A percentile compares a stretch with the other conserved stretches of the same genome.
phyloP scores from a whole-genome alignment of 2,888 invertebrate genomes.

The Heliothis peltigera region DNA sequence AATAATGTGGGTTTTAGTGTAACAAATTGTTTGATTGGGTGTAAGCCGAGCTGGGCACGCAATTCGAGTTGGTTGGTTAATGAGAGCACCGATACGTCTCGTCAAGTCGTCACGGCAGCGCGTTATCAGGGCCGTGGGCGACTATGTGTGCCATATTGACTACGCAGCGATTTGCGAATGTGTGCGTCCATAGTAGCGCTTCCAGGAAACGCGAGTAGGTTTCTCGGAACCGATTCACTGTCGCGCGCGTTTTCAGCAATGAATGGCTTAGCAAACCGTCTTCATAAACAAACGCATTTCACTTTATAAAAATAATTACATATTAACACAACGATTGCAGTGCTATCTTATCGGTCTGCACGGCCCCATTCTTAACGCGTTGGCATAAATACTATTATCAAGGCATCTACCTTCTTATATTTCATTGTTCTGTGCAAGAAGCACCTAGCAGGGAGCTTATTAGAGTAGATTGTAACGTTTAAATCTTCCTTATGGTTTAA shows the following conservation, averaged over 20 bases:
- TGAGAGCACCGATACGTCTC: slow-evolving; percentile 86
- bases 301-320: slow-evolving; percentile 36
- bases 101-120: slow-evolving; percentile 78
- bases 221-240: slow-evolving; percentile 86
- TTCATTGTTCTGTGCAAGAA: background rate
- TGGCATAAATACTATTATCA: slow-evolving; percentile 37
- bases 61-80: slow-evolving; percentile 80
- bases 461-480: too few relatives aligned
- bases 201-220: slow-evolving; percentile 88
- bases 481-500: too few relatives aligned
- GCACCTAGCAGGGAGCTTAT: background rate
- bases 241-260: slow-evolving; percentile 86
- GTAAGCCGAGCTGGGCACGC: slow-evolving; percentile 84
- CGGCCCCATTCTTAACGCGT: slow-evolving; percentile 56
- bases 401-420: background rate
- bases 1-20: slow-evolving; percentile 58
- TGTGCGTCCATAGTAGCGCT: slow-evolving; percentile 86
- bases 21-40: slow-evolving; percentile 83
- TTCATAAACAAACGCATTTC: slow-evolving; percentile 64
- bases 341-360: slow-evolving; percentile 63
- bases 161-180: slow-evolving; percentile 69
- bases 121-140: slow-evolving; percentile 86
- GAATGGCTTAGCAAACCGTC: slow-evolving; percentile 76
- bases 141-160: slow-evolving; percentile 77
- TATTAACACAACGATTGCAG: slow-evolving; percentile 31